Evolutionary conservation across 2,797 vertebrate species (phyloP).

Genomic region (Iguana delicatissima): DNA sequence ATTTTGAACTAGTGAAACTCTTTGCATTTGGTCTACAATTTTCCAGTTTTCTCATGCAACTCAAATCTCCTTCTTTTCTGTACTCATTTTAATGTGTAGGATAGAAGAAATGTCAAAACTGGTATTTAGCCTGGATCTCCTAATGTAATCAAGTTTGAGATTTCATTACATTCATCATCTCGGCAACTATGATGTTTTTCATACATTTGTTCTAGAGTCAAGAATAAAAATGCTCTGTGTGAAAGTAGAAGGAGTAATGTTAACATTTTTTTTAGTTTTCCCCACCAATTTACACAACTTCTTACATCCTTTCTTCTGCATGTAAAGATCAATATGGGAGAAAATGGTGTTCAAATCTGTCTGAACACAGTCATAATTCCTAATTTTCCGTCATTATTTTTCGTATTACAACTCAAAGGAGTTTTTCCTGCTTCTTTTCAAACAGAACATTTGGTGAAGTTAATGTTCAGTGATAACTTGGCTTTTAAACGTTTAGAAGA

Average conservation of each 20-base stretch:
- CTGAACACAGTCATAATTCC: neutral
- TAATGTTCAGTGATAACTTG: neutral
- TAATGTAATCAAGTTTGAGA: neutral
- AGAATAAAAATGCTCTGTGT: neutral
- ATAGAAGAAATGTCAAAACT: neutral
- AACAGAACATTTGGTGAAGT: neutral
- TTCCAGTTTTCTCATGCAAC: no score
- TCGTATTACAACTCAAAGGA: neutral
- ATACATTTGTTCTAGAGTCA: neutral
- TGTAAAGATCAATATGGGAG: neutral
- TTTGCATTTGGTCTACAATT: no score
- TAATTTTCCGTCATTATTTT: neutral
- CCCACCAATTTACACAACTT: no score
- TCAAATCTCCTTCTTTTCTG: no score
- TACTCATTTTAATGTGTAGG: neutral
- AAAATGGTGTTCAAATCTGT: neutral
- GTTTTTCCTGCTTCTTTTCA: neutral
- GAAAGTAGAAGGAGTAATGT: neutral
- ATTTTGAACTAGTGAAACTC: no score
- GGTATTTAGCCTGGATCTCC: neutral
- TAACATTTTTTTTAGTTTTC: neutral
- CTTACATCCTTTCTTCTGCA: no score
- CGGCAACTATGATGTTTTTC: neutral
- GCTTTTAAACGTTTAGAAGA: fast-evolving
- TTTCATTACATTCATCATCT: neutral